Evolutionary conservation across 2,888 invertebrate species (phyloP).

Genomic region (Pseudolycoriella hygida): DNA sequence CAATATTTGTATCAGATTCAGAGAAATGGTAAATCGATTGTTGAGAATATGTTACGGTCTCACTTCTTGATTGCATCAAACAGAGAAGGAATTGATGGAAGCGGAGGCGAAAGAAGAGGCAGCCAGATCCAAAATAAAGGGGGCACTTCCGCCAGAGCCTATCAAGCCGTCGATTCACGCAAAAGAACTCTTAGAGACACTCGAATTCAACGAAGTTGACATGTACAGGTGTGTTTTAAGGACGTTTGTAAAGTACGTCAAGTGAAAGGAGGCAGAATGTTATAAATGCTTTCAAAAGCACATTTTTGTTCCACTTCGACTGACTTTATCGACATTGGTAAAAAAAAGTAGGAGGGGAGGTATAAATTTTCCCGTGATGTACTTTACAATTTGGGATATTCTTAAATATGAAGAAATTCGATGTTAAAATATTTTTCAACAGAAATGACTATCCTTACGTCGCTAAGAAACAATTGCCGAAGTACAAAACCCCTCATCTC

Average conservation of each 20-base stretch:
- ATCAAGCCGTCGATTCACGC: constrained; percentile 21
- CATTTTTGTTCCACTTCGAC: too few relatives aligned
- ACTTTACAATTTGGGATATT: too few relatives aligned
- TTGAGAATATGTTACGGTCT: constrained; percentile 11
- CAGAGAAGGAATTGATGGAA: constrained; percentile 18
- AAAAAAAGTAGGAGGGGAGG: too few relatives aligned
- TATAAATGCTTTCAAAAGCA: too few relatives aligned
- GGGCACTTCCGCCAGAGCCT: constrained; percentile 15
- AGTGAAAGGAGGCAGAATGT: neutral
- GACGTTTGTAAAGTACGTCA: neutral
- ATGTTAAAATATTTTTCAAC: neutral
- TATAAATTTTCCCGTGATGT: too few relatives aligned
- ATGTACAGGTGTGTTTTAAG: constrained; percentile 22
- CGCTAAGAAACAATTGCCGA: constrained; percentile 16
- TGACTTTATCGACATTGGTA: too few relatives aligned
- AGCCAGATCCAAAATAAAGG: constrained; percentile 5
- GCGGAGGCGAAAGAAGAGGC: constrained; percentile 12
- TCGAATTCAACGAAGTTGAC: constrained; percentile 29
- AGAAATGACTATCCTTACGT: constrained; percentile 26
- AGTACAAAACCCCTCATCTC: constrained; percentile 20
- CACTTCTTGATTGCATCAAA: constrained; percentile 11
- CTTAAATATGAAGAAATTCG: neutral
- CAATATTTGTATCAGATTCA: constrained; percentile 39
- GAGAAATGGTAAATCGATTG: constrained; percentile 5
- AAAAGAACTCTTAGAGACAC: constrained; percentile 19